Conservation (phyloP, 2,113 vertebrate genomes). For the Ptilorrhoa leucosticta region DNA sequence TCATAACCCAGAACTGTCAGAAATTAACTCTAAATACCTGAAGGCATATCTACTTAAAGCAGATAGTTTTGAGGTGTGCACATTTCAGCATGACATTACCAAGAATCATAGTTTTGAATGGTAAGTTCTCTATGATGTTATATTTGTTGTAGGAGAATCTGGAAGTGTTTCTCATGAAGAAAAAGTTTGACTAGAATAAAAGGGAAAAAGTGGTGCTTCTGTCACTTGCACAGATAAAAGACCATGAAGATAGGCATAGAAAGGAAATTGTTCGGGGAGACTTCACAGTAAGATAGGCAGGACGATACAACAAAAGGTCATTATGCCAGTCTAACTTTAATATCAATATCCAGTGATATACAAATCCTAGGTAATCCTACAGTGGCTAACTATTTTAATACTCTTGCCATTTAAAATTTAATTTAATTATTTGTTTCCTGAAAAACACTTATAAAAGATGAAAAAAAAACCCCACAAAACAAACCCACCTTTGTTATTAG, state of each 20-base stretch:
- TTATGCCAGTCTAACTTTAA: neutral
- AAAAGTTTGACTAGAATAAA: neutral
- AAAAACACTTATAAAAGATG: neutral
- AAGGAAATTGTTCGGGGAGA: neutral
- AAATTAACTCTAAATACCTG: slow-evolving; percentile 14
- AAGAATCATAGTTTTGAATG: neutral
- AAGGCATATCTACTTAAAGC: neutral
- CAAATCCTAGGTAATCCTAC: neutral
- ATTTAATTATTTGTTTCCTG: neutral
- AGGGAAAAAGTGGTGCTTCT: neutral
- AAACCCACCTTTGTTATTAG: neutral
- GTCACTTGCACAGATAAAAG: neutral
- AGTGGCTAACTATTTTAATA: neutral
- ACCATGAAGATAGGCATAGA: neutral
- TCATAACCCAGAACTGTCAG: neutral
- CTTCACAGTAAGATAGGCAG: neutral
- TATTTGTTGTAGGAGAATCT: neutral
- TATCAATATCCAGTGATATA: neutral
- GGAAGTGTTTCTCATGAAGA: neutral
- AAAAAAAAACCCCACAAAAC: too few relatives aligned
- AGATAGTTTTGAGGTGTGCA: neutral
- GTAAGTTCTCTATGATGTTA: neutral
- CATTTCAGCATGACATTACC: neutral
- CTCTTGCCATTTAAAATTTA: neutral
- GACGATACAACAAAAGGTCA: neutral